Base-by-base conservation (phyloP, 2,797 vertebrate genomes). In the Neosalanx taihuensis region DNA sequence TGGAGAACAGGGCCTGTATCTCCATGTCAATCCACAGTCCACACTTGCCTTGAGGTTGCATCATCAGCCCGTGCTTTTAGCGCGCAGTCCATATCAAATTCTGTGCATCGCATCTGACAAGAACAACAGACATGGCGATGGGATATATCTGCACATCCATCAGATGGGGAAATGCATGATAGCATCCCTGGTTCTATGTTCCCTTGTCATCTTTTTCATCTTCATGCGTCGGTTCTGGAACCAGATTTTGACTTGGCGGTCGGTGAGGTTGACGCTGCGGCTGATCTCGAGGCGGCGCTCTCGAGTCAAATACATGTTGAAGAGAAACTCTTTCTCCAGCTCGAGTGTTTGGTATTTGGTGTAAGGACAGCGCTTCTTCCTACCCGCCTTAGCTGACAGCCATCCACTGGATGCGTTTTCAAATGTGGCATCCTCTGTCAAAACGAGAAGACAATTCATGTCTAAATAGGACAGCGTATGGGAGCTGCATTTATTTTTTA, bases 281-380 rank as follows among this genome's bases (percentile, higher is more conserved):
- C 76, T 82, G 78, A 78, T 89, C 93, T 94, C 90, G 85, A 94
- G 92, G 91, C 84, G 93, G 94, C 92, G 92, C 91, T 93, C 89
- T 87, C 73, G 79, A 67, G 78, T 84, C 77, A 85, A 76, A 71
- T 85, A 83, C 62, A 64, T 53, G 51, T 72, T 63, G 72, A 80
- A 72, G n/a, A 80, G 60, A 30, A 76, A 82, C 69, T 81, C 76
- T 10, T 85, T 23, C 41, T 63, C 59, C 68, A 72, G 82, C 53
- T 79, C 79, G 6, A 83, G 2, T 5, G 76, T 81, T 60, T 85
- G 80, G 35, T 78, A 64, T 69, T 70, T 71, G 65, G 37, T 66
- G 67, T 65, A 77, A 5, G 72, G 76, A 41, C 81, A 77, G 41
- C 37, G 59, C 53, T 80, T 78, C 70, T 75, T 85, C 67, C 49